Percentiles rank a stretch among this genome's conserved stretches.
These are phyloP conservation scores for Drosophila rellima DNA, from an alignment of 2,888 invertebrate genomes.

Conservation along the genomic window DNA sequence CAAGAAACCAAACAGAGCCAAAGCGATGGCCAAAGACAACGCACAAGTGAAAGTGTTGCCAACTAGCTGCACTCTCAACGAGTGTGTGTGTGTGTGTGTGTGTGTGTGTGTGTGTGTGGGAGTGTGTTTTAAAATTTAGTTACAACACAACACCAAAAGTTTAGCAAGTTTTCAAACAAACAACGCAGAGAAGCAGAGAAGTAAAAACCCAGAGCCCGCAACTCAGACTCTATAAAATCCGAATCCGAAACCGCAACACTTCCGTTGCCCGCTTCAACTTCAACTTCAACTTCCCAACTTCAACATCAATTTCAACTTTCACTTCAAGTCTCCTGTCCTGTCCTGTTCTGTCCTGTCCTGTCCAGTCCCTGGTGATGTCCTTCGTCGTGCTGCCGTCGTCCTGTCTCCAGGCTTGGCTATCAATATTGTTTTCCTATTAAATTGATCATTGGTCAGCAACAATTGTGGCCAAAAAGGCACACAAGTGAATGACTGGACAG, in stretches of 20 bases:
- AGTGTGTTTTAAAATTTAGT: conserved; percentile 70
- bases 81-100: not conserved
- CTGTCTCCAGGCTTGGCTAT: conserved; percentile 62
- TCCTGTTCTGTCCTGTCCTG: too few relatives aligned
- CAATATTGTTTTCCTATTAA: conserved; percentile 86
- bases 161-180: conserved; percentile 74
- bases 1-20: conserved; percentile 80
- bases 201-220: not conserved
- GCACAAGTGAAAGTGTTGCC: conserved; percentile 82
- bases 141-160: conserved; percentile 78
- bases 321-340: conserved; percentile 55
- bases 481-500: conserved; percentile 19
- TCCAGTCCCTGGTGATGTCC: conserved; percentile 46
- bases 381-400: conserved; percentile 2
- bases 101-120: conserved; percentile 21
- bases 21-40: conserved; percentile 46
- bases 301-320: conserved; percentile 35
- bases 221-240: not conserved
- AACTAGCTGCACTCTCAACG: conserved; percentile 47
- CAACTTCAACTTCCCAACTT: conserved; percentile 30
- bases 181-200: conserved; percentile 43
- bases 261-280: conserved; percentile 50
- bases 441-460: conserved; percentile 85
- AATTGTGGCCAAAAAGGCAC: conserved; percentile 60
- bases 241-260: conserved; percentile 62